Evolutionary conservation across 92 coral and sea anemone species (phyloP), one percentile per base, ranked within the genome.

Genomic region (Epizoanthus rinbou): DNA sequence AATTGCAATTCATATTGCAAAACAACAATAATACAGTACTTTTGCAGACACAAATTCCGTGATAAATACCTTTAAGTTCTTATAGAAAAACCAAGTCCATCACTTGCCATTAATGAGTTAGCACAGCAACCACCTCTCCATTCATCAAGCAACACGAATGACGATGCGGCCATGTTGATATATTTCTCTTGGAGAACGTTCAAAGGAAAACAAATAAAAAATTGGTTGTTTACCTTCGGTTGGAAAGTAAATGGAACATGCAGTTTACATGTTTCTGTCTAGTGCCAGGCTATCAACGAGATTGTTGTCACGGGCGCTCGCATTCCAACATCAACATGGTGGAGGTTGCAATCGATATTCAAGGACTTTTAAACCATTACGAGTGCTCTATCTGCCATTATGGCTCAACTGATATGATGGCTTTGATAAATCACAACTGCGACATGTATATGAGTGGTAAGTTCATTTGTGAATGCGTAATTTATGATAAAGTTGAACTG

Each of bases 211-310:
- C n/a, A n/a, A n/a, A n/a, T n/a, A n/a, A n/a, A n/a, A n/a, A n/a
- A n/a, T n/a, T n/a, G n/a, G n/a, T n/a, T n/a, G n/a, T n/a, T n/a
- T n/a, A n/a, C n/a, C n/a, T 28, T 62, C 28, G 67, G 67, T 62
- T 62, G 67, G 5, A 62, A 62, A 28, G 31, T 28, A 64, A 64
- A 64, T 64, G 69, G 69, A 64, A 64, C 69, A 64, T 64, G 37
- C 37, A 64, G 69, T 64, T 65, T 65, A 65, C 41, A 65, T 15
- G 37, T 65, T 23, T 65, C 16, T 23, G 37, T 23, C 70, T 65
- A 65, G 70, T 65, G 28, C 70, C 43, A 65, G n/a, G 70, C 17
- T 37, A 65, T 10, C 70, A 28, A 19, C 8, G 70, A 65, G 7
- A 7, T 28, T 65, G 70, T 65, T 65, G 70, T 65, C 70, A 65